Conservation (phyloP, 2,113 vertebrate genomes). For the Bubalus kerabau region DNA sequence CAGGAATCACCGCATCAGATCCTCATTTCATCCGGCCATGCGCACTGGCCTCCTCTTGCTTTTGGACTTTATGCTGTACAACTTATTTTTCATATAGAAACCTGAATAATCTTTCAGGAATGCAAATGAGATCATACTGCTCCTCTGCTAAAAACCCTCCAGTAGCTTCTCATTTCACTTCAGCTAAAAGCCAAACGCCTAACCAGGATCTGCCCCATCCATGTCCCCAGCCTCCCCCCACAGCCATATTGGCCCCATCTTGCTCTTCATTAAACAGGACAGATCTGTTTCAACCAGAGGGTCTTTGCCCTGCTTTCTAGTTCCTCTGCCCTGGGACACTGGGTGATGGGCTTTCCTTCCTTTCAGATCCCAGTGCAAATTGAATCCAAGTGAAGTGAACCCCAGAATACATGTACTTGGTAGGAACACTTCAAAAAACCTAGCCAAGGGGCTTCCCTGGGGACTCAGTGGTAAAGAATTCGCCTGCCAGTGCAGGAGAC, state of each 20-base stretch:
- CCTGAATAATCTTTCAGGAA: conserved; percentile 27
- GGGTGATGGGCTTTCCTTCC: not conserved
- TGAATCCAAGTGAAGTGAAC: not conserved
- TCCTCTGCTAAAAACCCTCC: not conserved
- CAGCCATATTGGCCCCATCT: not conserved
- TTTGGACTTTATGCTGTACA: not conserved
- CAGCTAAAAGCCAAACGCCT: not conserved
- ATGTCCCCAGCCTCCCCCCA: fast-evolving
- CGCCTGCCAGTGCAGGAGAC: not conserved
- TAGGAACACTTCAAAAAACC: not conserved
- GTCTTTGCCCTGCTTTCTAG: not conserved
- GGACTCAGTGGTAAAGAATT: not conserved
- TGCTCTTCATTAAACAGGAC: not conserved
- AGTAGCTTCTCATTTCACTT: not conserved
- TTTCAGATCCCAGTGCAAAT: not conserved
- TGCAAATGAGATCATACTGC: not conserved
- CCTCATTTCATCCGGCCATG: not conserved
- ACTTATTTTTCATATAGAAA: not conserved
- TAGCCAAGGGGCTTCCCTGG: not conserved
- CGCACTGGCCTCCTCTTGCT: fast-evolving
- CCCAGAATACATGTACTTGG: not conserved
- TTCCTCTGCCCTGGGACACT: not conserved
- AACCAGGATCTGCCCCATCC: not conserved
- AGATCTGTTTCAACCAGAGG: not conserved
- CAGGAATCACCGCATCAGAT: fast-evolving